Conservation (phyloP, 2,113 vertebrate genomes). For the Mellivora capensis region DNA sequence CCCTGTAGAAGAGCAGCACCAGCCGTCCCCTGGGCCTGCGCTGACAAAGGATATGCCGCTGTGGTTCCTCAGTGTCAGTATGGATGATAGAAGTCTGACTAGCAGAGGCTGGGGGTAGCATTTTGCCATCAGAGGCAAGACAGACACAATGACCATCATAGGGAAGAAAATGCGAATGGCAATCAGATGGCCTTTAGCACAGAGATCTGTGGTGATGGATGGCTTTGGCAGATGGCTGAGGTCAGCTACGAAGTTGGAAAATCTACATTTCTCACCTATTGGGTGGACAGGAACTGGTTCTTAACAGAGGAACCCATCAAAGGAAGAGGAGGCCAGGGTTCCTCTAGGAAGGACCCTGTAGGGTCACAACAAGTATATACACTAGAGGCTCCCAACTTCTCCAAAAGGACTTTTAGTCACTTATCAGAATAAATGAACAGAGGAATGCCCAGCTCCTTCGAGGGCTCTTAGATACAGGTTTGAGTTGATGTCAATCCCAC, state of each 20-base stretch:
- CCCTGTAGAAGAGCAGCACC: background rate
- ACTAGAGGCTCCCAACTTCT: background rate
- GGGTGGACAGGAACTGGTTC: background rate
- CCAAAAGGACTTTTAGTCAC: background rate
- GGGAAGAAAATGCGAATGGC: background rate
- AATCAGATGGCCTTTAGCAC: background rate
- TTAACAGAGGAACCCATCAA: background rate
- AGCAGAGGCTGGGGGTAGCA: background rate
- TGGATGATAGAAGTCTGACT: background rate
- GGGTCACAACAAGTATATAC: background rate
- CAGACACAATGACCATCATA: background rate
- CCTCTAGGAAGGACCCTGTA: background rate
- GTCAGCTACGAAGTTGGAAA: background rate
- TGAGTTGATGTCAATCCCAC: background rate
- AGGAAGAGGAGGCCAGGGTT: background rate
- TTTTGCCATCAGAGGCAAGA: background rate
- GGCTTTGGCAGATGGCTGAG: background rate
- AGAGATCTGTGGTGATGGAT: background rate
- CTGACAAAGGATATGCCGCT: background rate
- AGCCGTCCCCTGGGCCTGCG: background rate
- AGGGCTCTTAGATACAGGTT: background rate
- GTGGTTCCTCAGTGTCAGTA: background rate
- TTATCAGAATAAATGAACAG: background rate
- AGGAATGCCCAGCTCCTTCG: background rate
- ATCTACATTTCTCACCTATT: background rate